A percentile compares a stretch with the other conserved stretches of the same genome.
phyloP scores from a whole-genome alignment of 2,113 vertebrate genomes.

The Calypte anna region DNA sequence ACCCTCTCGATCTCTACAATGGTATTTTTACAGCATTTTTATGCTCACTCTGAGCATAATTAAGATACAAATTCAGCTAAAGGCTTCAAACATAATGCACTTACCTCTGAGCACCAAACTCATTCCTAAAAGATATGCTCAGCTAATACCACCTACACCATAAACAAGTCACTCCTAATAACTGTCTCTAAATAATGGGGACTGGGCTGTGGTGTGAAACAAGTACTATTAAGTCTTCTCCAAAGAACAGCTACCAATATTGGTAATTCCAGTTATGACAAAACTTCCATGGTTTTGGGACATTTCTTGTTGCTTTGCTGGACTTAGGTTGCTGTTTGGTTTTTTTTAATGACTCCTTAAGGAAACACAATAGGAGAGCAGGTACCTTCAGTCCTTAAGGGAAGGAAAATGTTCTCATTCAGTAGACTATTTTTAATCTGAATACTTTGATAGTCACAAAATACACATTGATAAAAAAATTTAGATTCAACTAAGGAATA shows the following conservation, averaged over 20 bases:
- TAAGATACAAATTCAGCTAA: neutral
- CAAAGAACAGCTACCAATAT: neutral
- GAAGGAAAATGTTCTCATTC: neutral
- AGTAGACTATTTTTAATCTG: neutral
- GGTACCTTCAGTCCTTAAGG: neutral
- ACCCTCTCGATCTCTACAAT: neutral
- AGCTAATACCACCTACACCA: neutral
- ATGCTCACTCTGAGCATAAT: neutral
- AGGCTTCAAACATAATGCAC: neutral
- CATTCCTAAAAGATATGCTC: neutral
- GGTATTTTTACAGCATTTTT: neutral
- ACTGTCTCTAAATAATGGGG: neutral
- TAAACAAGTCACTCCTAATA: neutral
- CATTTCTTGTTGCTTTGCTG: neutral
- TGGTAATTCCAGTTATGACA: neutral
- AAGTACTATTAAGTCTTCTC: neutral
- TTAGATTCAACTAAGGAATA: neutral
- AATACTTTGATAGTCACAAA: neutral
- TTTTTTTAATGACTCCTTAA: neutral
- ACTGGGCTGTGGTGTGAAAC: neutral
- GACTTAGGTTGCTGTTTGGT: accelerated
- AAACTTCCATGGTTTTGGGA: neutral
- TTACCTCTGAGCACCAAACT: neutral
- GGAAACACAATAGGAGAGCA: neutral
- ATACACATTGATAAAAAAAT: neutral